Base-by-base conservation (phyloP, 2,797 vertebrate genomes). In the Bradypodion ventrale region DNA sequence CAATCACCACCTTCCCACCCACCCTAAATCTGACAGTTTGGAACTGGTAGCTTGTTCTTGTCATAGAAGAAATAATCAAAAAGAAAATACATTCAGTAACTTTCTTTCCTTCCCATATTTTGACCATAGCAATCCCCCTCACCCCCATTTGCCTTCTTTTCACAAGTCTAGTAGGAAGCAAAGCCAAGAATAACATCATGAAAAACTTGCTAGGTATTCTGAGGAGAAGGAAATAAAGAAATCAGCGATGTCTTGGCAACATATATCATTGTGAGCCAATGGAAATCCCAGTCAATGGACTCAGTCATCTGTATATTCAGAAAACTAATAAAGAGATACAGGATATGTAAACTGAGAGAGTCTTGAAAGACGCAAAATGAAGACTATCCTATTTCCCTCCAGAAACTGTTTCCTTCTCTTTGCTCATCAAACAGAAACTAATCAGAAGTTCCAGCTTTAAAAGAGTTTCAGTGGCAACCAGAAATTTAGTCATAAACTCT, bases 301-400 rank as follows among this genome's bases (percentile, higher is more conserved):
- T 80, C 86, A 80, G 80, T 77, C 87, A 90, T 91, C 79, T 92
- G 92, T 89, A 92, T 92, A 92, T 88, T 82, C 83, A 92, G 91
- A 90, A 93, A 87, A 73, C 80, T 2, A 88, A 87, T 74, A 78
- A 80, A 81, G 80, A 89, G 89, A 83, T 87, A 78, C 0, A 1
- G 46, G 56, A 66, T 68, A 92, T 91, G 85, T 87, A 88, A 88
- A 90, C 81, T n/a, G 87, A 77, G 78, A 89, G 68, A 77, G 42
- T 62, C 59, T 16, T 66, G 68, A 72, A 88, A 84, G 80, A 19
- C 5, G 42, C 35, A n/a, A 75, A 46, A 15, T 13, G 78, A 81
- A 63, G n/a, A 74, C 70, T 70, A 70, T 46, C n/a, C 40, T 4
- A 4, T 7, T 27, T 60, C 56, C 82, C 4, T 7, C 35, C 84